Evolutionary conservation across 2,888 invertebrate species (phyloP).

Genomic region (Drosophila flavopinicola): DNA sequence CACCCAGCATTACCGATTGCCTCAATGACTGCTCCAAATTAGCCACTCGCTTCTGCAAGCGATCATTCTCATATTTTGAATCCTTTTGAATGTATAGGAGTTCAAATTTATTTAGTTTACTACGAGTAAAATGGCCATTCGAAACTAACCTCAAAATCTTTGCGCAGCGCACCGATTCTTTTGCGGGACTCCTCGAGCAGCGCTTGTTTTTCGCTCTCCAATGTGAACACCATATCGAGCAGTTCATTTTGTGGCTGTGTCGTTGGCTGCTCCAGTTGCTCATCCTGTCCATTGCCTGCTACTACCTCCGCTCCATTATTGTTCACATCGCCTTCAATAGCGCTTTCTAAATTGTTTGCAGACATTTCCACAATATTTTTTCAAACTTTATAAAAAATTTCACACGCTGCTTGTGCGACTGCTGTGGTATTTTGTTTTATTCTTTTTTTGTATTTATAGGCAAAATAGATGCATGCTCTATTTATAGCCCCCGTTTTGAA

Average conservation of each 20-base stretch:
- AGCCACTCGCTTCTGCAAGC: constrained; percentile 77
- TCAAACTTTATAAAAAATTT: constrained; percentile 29
- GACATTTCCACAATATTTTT: constrained; percentile 66
- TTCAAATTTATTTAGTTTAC: background rate
- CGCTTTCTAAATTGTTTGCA: constrained; percentile 56
- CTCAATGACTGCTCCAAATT: constrained; percentile 82
- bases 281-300: constrained; percentile 15
- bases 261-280: constrained; percentile 29
- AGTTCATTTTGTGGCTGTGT: constrained; percentile 77
- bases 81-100: constrained; percentile 65
- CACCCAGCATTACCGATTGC: constrained; percentile 83
- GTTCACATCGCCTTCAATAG: constrained; percentile 70
- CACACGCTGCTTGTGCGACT: constrained; percentile 28
- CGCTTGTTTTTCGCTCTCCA: constrained; percentile 84
- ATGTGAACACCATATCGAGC: constrained; percentile 82
- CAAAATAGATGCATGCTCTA: constrained; percentile 67
- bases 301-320: constrained; percentile 57
- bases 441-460: constrained; percentile 71
- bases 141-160: constrained; percentile 83
- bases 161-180: constrained; percentile 80
- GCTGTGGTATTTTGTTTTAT: constrained; percentile 42
- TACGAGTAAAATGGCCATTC: background rate
- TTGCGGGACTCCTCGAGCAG: constrained; percentile 83
- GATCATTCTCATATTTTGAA: constrained; percentile 80
- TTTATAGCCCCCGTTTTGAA: constrained; percentile 47